Percentiles rank a stretch among this genome's conserved stretches.
Evolutionary conservation across 2,113 vertebrate genomes (phyloP).

Genomic region (Otus sunia): DNA sequence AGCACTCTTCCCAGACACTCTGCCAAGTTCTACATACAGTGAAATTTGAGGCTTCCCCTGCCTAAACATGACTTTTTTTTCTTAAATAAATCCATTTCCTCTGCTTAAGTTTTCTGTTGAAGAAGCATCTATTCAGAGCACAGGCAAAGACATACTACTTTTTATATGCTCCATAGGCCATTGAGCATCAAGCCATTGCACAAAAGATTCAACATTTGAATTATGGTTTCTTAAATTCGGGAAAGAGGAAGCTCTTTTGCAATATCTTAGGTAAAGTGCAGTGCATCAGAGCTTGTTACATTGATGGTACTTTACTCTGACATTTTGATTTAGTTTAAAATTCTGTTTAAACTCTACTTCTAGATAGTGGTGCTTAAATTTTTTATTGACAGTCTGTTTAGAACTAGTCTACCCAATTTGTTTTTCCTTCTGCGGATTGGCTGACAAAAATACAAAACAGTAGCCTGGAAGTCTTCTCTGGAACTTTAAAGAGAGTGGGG

Average conservation of each 20-base stretch:
- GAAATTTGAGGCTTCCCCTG: not conserved
- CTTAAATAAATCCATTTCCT: not conserved
- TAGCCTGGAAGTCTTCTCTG: not conserved
- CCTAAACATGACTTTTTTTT: not conserved
- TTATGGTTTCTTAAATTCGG: not conserved
- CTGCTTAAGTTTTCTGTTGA: not conserved
- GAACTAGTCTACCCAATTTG: conserved; percentile 4
- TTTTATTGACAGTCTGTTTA: conserved; percentile 56
- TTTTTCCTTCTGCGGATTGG: conserved; percentile 37
- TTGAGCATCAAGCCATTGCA: not conserved
- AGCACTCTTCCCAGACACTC: not conserved
- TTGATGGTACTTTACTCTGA: conserved; percentile 32
- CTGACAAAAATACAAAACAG: conserved; percentile 34
- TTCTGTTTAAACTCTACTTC: conserved; percentile 59
- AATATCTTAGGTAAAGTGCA: conserved; percentile 1
- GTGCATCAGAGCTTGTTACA: not conserved
- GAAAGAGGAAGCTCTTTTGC: not conserved
- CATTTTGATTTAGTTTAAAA: conserved; percentile 62
- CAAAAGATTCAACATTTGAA: not conserved
- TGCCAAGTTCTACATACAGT: not conserved
- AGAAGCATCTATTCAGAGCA: not conserved
- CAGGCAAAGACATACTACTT: not conserved
- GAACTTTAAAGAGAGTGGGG: not conserved
- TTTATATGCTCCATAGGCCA: not conserved
- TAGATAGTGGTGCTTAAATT: conserved; percentile 24